Percentiles rank a stretch among this genome's conserved stretches.
Evolutionary conservation across 2,888 invertebrate species (phyloP).

Genomic region (Endomychus coccineus): DNA sequence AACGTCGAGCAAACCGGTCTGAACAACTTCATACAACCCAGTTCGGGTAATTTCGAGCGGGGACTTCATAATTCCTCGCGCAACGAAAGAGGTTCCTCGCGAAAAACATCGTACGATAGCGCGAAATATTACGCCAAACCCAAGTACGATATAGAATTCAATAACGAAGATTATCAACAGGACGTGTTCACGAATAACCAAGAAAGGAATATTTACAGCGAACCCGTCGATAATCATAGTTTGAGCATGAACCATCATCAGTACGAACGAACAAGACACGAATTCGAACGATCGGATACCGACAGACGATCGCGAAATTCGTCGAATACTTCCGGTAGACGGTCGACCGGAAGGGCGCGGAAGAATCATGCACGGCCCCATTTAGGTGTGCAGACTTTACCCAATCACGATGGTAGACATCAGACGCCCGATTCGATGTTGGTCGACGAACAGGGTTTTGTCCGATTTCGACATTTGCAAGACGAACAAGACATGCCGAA

Average conservation of each 20-base stretch:
- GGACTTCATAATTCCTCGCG: slow-evolving; percentile 33
- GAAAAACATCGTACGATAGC: slow-evolving; percentile 38
- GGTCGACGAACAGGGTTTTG: slow-evolving; percentile 85
- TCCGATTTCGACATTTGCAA: slow-evolving; percentile 67
- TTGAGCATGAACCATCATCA: slow-evolving; percentile 33
- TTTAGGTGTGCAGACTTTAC: slow-evolving; percentile 52
- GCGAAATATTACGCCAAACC: slow-evolving; percentile 41
- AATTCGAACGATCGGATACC: slow-evolving; percentile 55
- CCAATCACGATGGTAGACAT: slow-evolving; percentile 49
- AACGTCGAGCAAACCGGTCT: slow-evolving; percentile 40
- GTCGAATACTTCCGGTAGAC: slow-evolving; percentile 39
- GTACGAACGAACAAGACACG: slow-evolving; percentile 45
- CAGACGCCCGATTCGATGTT: slow-evolving; percentile 65
- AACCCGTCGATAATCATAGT: slow-evolving; percentile 37
- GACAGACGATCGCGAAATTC: slow-evolving; percentile 41
- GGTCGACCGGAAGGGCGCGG: slow-evolving; percentile 42
- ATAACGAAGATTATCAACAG: slow-evolving; percentile 37
- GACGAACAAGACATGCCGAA: slow-evolving; percentile 33
- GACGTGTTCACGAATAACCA: slow-evolving; percentile 42
- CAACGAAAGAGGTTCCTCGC: slow-evolving; percentile 32
- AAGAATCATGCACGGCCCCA: slow-evolving; percentile 46
- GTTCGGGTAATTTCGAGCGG: slow-evolving; percentile 35
- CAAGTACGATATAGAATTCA: slow-evolving; percentile 37
- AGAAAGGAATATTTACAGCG: slow-evolving; percentile 47
- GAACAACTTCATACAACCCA: slow-evolving; percentile 35